These are phyloP conservation scores for Dendrocincla fuliginosa DNA, from an alignment of 2,797 vertebrate species.

Conservation along the genomic window DNA sequence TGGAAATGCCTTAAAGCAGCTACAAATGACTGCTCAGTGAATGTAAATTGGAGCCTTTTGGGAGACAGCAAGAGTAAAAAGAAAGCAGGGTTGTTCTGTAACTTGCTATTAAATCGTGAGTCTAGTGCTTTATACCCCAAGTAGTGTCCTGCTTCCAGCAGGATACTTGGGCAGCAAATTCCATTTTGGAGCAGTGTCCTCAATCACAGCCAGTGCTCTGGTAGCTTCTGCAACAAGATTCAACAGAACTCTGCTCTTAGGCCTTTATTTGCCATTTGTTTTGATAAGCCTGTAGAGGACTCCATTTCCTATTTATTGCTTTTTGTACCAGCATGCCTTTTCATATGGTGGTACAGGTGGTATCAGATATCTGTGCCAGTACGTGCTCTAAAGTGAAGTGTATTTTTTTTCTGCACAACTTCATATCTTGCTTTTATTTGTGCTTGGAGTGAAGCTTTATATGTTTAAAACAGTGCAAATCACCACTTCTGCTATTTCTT, in stretches of 20 bases:
- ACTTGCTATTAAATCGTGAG: background rate
- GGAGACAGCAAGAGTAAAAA: background rate
- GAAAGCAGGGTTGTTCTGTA: background rate
- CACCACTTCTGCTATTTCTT: background rate
- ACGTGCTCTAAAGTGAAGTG: background rate
- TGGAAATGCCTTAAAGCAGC: slow-evolving; percentile 43
- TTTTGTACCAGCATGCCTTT: background rate
- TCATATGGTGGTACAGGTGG: background rate
- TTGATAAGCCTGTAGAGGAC: background rate
- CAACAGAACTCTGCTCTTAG: background rate
- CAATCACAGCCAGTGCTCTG: accelerated
- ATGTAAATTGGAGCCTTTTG: slow-evolving; percentile 42
- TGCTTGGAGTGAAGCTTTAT: background rate
- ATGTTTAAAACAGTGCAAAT: background rate
- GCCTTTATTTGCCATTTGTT: background rate
- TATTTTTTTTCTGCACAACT: background rate
- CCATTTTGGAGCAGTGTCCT: accelerated
- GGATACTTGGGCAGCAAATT: background rate
- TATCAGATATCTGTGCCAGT: background rate
- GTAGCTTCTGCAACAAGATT: background rate
- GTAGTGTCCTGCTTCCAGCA: background rate
- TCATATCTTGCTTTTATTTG: background rate
- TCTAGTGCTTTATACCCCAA: background rate
- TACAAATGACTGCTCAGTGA: slow-evolving; percentile 32
- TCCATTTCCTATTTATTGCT: background rate